Base-by-base conservation (phyloP, 1,140 invertebrate genomes). In the Drosophila tropicalis region DNA sequence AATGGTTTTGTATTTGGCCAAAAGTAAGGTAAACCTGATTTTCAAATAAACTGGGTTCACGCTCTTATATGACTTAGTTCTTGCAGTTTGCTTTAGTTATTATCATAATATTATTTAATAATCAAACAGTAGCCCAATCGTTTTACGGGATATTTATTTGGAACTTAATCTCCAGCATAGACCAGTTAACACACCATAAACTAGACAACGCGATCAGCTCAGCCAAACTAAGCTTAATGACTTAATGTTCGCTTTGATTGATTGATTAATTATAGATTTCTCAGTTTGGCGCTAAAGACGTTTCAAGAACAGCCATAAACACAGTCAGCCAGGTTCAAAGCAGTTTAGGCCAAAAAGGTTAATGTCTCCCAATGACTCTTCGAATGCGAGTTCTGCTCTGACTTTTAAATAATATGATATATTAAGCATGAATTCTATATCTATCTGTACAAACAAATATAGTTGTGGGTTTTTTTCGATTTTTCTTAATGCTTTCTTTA, bases 181-280 rank as follows among this genome's bases (percentile, higher is more conserved):
- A 36, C 56, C 47, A 41, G 44, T 62, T 39, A 62, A 57, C 32
- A 55, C 22, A 60, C 56, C 25, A 54, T 15, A 61, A 61, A 51
- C 36, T 47, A 34, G 13, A 61, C 54, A 25, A 13, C 22, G 44
- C 47, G 47, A 36, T 39, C 36, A 39, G 36, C 12, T 39, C 7
- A 6, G 36, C 19, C 29, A 41, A 66, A 66, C 41, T 39, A 29
- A 15, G 41, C 32, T 60, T 41, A 76, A 68, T 76, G 62, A 66
- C 65, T 66, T 62, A 69, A 69, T 69, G 68, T 81, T 72, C 55
- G 29, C 19, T 17, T 40, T 25, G 36, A 40, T 36, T 3, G 29
- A 40, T 32, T 69, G 61, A 72, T 69, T 73, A 71, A 80, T 81
- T 67, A 65, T 40, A 61, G 2, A 61, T 70, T 76, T 76, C 67